Base-by-base conservation (phyloP, 2,797 vertebrate species). In the Diplodus puntazzo region DNA sequence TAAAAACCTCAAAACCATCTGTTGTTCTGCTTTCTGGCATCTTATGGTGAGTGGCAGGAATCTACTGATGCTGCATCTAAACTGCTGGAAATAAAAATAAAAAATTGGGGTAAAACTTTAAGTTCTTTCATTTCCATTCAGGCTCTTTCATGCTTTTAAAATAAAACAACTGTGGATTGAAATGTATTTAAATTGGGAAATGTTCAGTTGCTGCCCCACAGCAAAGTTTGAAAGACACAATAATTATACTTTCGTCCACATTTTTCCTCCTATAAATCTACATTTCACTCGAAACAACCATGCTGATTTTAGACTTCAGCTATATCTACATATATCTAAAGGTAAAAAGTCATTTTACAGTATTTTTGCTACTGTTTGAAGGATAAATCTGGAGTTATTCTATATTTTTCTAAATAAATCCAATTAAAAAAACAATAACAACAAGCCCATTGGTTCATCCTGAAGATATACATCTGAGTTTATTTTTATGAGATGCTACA, bases 11-110 rank as follows among this genome's bases (percentile, higher is more conserved):
- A 34, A 34, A 34, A 39, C 8, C 8, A 9, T 39, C 89, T 87
- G 86, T 87, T 87, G 68, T 80, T 45, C 27, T 74, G 73, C 59
- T 81, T 72, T 80, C 69, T 84, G 87, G 72, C 81, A 76, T 80
- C 76, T 68, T 48, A 85, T 80, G 60, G 54, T 4, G 61, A 87
- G 79, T 50, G 73, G 75, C 73, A 91, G 85, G 69, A 61, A 79
- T 71, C 59, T 64, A 84, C 71, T 57, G 71, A 79, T 75, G 75
- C 60, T 61, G 16, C 77, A 25, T 79, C 81, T 66, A 21, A 78
- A 80, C 55, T 73, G 55, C 69, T 69, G 45, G 46, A 77, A 55
- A 78, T 62, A 20, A 64, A 52, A 58, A 20, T 57, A 52, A 53
- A 7, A 7, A 9, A 39, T 9, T 11, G 30, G 30, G 30, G 25